These are phyloP conservation scores for Lampropteryx suffumata DNA, from an alignment of 2,888 invertebrate genomes.

Conservation along the genomic window DNA sequence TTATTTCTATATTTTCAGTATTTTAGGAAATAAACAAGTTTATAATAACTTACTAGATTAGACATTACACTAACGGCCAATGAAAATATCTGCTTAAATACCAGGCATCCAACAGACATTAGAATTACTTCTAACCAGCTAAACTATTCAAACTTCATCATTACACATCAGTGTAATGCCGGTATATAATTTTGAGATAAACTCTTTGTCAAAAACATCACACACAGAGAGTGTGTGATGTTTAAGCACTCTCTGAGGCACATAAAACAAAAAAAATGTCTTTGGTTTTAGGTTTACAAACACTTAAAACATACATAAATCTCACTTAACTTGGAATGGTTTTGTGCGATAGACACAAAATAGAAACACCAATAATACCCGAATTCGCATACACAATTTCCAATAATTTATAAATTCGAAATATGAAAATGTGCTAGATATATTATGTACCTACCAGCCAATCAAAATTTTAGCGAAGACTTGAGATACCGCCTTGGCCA, in stretches of 20 bases:
- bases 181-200: too few relatives aligned
- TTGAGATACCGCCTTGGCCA: too few relatives aligned
- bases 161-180: too few relatives aligned
- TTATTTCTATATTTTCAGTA: too few relatives aligned
- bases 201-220: too few relatives aligned
- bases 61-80: constrained; percentile 12
- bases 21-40: too few relatives aligned
- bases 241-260: constrained; percentile 9
- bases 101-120: too few relatives aligned
- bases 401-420: constrained; percentile 11
- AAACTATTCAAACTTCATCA: too few relatives aligned
- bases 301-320: constrained; percentile 29
- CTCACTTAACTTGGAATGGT: constrained; percentile 48
- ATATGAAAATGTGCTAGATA: constrained; percentile 30
- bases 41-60: constrained; percentile 1
- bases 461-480: not conserved
- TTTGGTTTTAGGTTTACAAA: constrained; percentile 2
- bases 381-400: constrained; percentile 26
- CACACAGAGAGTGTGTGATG: not conserved
- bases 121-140: too few relatives aligned
- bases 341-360: constrained; percentile 42
- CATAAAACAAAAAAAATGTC: constrained; percentile 5
- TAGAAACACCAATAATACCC: constrained; percentile 30
- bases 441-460: not conserved
- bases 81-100: constrained; percentile 8